These are phyloP conservation scores for Chrysotoxum bicinctum DNA, from an alignment of 2,888 invertebrate genomes.

Conservation along the genomic window DNA sequence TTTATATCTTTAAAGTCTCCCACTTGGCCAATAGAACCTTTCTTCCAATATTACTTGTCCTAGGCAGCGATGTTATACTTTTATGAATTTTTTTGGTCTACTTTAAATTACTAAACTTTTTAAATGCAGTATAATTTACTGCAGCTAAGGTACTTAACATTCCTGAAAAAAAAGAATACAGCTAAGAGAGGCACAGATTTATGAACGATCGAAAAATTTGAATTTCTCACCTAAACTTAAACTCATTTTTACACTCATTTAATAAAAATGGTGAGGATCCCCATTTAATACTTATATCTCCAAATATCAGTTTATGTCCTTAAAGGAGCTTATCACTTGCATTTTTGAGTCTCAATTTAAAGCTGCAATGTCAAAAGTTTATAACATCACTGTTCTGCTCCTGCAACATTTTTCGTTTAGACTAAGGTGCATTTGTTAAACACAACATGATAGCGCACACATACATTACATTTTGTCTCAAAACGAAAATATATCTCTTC, in stretches of 20 bases:
- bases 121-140: no score
- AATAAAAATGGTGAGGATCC: no score
- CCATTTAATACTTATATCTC: background rate
- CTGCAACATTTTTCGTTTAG: background rate
- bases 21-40: background rate
- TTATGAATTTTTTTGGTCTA: background rate
- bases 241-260: no score
- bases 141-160: no score
- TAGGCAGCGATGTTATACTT: constrained; percentile 13
- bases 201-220: no score
- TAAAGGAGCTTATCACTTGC: background rate
- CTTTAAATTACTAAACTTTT: no score
- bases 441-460: constrained; percentile 44
- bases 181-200: no score
- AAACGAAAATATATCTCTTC: constrained; percentile 52
- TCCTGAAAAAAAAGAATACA: no score
- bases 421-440: constrained; percentile 29
- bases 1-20: constrained; percentile 14
- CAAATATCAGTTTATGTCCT: background rate
- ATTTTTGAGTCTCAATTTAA: no score
- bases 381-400: background rate
- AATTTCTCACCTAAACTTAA: no score
- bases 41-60: background rate
- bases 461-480: constrained; percentile 37
- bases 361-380: background rate